These are phyloP conservation scores for Papilio aristodemus DNA, from an alignment of 1,140 invertebrate species.

Conservation along the genomic window DNA sequence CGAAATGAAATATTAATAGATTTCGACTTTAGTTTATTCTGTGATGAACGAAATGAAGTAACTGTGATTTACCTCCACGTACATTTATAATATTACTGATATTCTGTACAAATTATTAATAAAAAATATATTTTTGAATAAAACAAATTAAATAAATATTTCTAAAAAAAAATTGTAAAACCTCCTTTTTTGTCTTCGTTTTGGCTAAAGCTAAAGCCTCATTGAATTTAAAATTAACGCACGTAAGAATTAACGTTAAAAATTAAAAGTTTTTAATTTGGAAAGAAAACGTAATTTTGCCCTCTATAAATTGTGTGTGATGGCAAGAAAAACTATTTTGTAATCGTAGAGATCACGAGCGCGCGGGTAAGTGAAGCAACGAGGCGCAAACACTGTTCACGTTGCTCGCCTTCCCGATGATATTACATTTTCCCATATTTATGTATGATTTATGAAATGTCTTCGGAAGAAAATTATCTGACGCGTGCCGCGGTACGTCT, in stretches of 20 bases:
- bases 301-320: not conserved
- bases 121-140: too few species aligned
- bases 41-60: too few species aligned
- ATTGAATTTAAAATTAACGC: too few species aligned
- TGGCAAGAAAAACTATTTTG: not conserved
- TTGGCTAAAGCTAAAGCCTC: too few species aligned
- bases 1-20: not conserved
- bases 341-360: slow-evolving; percentile 25
- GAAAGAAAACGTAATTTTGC: not conserved
- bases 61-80: too few species aligned
- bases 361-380: slow-evolving; percentile 40
- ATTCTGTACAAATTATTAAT: too few species aligned
- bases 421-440: slow-evolving; percentile 63
- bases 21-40: not conserved
- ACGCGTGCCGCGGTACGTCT: slow-evolving; percentile 55
- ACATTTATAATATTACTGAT: too few species aligned
- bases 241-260: too few species aligned
- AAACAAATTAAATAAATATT: too few species aligned
- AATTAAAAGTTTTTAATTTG: too few species aligned
- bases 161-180: too few species aligned
- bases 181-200: too few species aligned
- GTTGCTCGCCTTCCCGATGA: slow-evolving; percentile 38
- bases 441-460: slow-evolving; percentile 68
- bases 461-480: slow-evolving; percentile 63
- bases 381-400: slow-evolving; percentile 36